Base-by-base conservation (phyloP, 2,888 invertebrate genomes). In the Isotomurus palustris region DNA sequence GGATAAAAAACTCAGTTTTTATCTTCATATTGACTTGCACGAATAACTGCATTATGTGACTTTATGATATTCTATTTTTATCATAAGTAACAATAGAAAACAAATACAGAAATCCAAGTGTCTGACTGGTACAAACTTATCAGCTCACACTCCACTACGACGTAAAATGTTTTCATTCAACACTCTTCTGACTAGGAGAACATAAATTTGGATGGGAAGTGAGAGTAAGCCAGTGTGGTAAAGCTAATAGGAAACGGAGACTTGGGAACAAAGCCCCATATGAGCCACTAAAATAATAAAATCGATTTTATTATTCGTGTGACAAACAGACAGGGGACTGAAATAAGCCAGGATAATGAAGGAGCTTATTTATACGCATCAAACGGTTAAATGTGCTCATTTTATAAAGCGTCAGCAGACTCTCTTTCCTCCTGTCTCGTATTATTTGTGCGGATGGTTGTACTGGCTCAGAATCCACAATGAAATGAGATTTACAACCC, bases 271-370 rank as follows among this genome's bases (percentile, higher is more conserved):
- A 51, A 62, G 61, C 61, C 64, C 64, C 64, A 53, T 56, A 61
- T 59, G 64, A 64, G 61, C 64, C 61, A 64, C 61, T 61, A 58
- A 64, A 59, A 61, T 64, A 64, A 64, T 64, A 64, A 64, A 64
- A 64, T 64, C 61, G 61, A 64, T 64, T 61, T 64, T 64, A 64
- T 61, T 58, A 64, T 61, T 63, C 63, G 35, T 51, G 53, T 48
- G 48, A 58, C 53, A 53, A 52, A 58, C 53, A 53, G 44, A 21
- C 45, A 48, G 40, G 48, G 50, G 40, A 38, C 32, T 17, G 22
- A 35, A 50, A 44, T 56, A 56, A 56, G 56, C 45, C 22, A 19
- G 45, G 56, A 56, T 65, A 65, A 65, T 62, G 65, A 65, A 65
- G 60, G 56, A 60, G 65, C 60, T 65, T 65, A 65, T 62, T 65